A percentile compares a stretch with the other conserved stretches of the same genome.
Conservation (phyloP, 2,888 invertebrate genomes). For the Argynnis bischoffii region DNA sequence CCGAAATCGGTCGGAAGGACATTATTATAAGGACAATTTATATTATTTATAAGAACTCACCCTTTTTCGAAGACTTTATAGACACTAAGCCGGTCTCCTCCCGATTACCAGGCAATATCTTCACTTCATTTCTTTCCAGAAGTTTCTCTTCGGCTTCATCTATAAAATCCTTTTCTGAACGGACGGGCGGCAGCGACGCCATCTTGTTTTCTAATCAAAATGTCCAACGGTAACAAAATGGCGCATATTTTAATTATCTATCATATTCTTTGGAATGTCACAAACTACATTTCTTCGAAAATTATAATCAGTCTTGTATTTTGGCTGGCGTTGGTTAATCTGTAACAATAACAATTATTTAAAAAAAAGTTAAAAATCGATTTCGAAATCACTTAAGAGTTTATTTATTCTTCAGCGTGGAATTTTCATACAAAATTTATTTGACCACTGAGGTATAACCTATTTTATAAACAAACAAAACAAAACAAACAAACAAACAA, state of each 20-base stretch:
- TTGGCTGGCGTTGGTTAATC: constrained; percentile 53
- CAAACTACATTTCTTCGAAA: constrained; percentile 46
- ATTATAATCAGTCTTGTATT: constrained; percentile 51
- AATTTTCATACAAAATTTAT: too few relatives aligned
- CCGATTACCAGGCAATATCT: constrained; percentile 50
- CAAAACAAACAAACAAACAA: too few relatives aligned
- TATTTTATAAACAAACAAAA: too few relatives aligned
- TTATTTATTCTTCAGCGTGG: too few relatives aligned
- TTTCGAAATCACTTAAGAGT: too few relatives aligned
- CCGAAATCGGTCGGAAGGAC: too few relatives aligned
- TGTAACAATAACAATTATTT: constrained; percentile 31
- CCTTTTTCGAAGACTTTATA: constrained; percentile 72
- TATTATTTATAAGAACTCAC: constrained; percentile 46
- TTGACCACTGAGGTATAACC: too few relatives aligned
- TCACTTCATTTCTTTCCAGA: constrained; percentile 53
- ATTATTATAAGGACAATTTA: too few relatives aligned
- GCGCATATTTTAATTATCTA: constrained; percentile 35
- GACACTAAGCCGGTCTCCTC: constrained; percentile 55
- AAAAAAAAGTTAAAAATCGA: too few relatives aligned
- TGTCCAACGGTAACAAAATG: constrained; percentile 48
- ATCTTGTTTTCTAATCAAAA: constrained; percentile 53
- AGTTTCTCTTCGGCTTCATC: constrained; percentile 70
- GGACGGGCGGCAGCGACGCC: constrained; percentile 59
- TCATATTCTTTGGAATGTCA: constrained; percentile 42
- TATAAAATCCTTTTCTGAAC: constrained; percentile 51